Base-by-base conservation (phyloP, 1,140 invertebrate genomes). In the Aphis gossypii region DNA sequence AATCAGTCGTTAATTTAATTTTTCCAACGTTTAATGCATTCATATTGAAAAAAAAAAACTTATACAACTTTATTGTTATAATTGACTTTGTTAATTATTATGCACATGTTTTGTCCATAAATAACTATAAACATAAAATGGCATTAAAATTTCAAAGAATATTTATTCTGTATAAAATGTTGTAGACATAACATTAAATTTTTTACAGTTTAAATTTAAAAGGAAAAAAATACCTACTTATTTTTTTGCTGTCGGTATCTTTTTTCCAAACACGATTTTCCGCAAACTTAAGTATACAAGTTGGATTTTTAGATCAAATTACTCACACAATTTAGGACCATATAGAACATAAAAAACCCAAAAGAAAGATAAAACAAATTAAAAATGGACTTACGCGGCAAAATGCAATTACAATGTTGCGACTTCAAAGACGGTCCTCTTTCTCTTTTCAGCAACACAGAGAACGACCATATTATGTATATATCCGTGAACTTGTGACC, bases 401-500 rank as follows among this genome's bases (percentile, higher is more conserved):
- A 84, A 93, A 93, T 56, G 54, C 89, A 44, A 90, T 68, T n/a
- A 90, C 41, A 90, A 90, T 44, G 89, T 68, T 90, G 89, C 46
- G 48, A 93, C 92, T 41, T 93, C 76, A 93, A 93, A 93, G 92
- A 93, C 76, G 35, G 48, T 93, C 25, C 46, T 93, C 82, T 41
- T 84, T 51, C 46, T 84, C 46, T 56, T 38, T 30, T 56, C 76
- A 30, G n/a, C 8, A 83, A 68, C 48, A 93, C 48, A 86, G 35
- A 86, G 48, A 51, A 84, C 48, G 51, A 84, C 82, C 84, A 92
- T 83, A 92, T 93, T 93, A 93, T 93, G 92, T 93, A 93, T 93
- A 93, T 56, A 93, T 93, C 48, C 82, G 82, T 93, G 92, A 93
- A 93, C 92, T 93, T 93, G 92, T 93, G 92, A 93, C 92, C 92